Evolutionary conservation across 2,888 invertebrate genomes (phyloP).

Genomic region (Meghimatium bilineatum): DNA sequence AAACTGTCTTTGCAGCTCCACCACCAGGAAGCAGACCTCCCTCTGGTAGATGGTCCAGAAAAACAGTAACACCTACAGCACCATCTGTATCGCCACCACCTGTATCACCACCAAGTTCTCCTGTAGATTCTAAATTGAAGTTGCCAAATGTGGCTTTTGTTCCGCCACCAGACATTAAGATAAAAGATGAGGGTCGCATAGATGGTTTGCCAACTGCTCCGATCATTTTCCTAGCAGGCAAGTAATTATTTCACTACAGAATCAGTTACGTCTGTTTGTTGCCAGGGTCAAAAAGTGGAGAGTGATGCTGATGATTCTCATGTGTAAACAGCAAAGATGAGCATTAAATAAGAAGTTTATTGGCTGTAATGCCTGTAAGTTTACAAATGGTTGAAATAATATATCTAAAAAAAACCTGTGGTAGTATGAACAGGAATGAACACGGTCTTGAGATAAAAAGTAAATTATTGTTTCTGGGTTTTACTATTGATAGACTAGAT

Average conservation of each 20-base stretch:
- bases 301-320: too few relatives aligned
- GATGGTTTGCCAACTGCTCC: slow-evolving; percentile 79
- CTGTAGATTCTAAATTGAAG: background rate
- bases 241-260: background rate
- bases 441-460: too few relatives aligned
- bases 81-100: background rate
- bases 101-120: background rate
- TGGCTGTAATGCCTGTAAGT: too few relatives aligned
- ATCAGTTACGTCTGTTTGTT: too few relatives aligned
- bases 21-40: slow-evolving; percentile 34
- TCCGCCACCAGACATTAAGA: slow-evolving; percentile 56
- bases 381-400: too few relatives aligned
- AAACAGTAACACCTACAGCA: slow-evolving; percentile 23
- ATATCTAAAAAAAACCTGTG: too few relatives aligned
- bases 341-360: too few relatives aligned
- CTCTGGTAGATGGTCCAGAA: slow-evolving; percentile 26
- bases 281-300: too few relatives aligned
- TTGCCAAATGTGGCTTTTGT: slow-evolving; percentile 32
- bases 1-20: slow-evolving; percentile 22
- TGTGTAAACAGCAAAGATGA: too few relatives aligned
- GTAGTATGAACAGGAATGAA: too few relatives aligned
- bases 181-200: slow-evolving; percentile 69
- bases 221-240: slow-evolving; percentile 80
- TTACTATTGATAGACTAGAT: too few relatives aligned
- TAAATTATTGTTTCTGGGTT: too few relatives aligned